A percentile compares a stretch with the other conserved stretches of the same genome.
These are phyloP conservation scores for Caenorhabditis latens DNA, from an alignment of 1,140 invertebrate genomes.

Conservation along the genomic window DNA sequence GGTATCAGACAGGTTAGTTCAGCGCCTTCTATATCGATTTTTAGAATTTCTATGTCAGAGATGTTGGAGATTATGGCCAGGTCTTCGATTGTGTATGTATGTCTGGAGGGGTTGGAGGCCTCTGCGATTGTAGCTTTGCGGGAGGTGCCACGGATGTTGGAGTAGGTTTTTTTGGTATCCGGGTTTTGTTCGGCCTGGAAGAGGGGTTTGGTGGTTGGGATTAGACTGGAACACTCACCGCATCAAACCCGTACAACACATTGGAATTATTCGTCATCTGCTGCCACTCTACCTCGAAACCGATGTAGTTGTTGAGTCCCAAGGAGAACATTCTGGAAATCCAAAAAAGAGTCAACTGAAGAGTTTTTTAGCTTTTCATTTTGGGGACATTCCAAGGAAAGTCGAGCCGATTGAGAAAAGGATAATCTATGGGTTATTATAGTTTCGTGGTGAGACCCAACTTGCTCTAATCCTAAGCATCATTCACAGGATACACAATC, in stretches of 20 bases:
- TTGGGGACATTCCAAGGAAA: too few species aligned
- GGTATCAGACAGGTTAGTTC: constrained; percentile 9
- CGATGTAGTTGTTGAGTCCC: constrained; percentile 37
- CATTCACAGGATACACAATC: too few species aligned
- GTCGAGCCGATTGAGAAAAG: too few species aligned
- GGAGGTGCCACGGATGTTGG: constrained; percentile 20
- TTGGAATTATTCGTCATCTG: constrained; percentile 15
- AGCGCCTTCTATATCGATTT: constrained; percentile 60
- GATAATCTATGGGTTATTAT: too few species aligned
- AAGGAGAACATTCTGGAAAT: constrained; percentile 47
- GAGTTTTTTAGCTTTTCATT: too few species aligned
- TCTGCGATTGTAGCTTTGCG: not conserved
- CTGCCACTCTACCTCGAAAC: constrained; percentile 49
- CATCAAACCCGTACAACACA: constrained; percentile 56
- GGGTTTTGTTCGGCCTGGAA: constrained; percentile 46
- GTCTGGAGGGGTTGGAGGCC: not conserved
- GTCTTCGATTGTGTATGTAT: constrained; percentile 29
- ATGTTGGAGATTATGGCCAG: not conserved
- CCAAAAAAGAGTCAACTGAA: too few species aligned
- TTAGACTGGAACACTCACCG: not conserved
- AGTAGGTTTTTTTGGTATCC: not conserved
- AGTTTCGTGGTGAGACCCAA: too few species aligned
- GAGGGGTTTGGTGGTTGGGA: not conserved
- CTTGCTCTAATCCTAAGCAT: too few species aligned
- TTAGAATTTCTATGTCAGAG: constrained; percentile 32